Conservation (phyloP, 2,113 vertebrate species). For the Eubucco bourcierii region DNA sequence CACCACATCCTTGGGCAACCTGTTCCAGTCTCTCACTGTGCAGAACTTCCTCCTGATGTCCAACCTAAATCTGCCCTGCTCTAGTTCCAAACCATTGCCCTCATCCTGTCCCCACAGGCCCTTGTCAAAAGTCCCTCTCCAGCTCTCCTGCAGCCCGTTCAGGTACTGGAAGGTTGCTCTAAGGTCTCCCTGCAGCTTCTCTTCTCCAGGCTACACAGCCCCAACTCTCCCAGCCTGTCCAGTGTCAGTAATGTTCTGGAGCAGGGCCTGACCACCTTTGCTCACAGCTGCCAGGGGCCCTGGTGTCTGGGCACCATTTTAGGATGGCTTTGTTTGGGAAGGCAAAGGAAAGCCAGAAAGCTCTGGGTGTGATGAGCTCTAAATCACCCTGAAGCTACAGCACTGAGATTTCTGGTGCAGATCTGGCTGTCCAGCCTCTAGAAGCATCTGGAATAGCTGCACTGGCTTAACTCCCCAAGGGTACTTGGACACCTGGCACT, state of each 20-base stretch:
- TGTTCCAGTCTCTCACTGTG: too few species aligned
- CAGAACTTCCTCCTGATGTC: too few species aligned
- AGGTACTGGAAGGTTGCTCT: too few species aligned
- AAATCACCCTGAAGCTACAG: background rate
- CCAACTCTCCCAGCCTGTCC: too few species aligned
- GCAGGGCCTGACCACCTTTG: background rate
- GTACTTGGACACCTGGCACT: background rate
- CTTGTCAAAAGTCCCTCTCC: too few species aligned
- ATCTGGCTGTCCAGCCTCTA: background rate
- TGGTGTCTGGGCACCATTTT: accelerated
- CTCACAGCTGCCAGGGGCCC: background rate
- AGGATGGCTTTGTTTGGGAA: background rate
- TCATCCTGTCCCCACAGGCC: too few species aligned
- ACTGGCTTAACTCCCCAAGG: background rate
- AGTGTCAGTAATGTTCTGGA: background rate
- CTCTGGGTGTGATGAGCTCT: background rate
- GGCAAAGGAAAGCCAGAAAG: background rate
- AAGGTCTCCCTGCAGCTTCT: too few species aligned
- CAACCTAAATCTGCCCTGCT: too few species aligned
- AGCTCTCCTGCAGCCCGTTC: too few species aligned
- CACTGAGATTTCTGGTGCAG: background rate
- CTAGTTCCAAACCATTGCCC: too few species aligned
- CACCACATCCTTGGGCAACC: too few species aligned
- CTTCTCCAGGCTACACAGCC: too few species aligned
- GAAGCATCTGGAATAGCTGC: background rate